Evolutionary conservation across 23 tunicate genomes (phyloP).

Genomic region (Styela plicata): DNA sequence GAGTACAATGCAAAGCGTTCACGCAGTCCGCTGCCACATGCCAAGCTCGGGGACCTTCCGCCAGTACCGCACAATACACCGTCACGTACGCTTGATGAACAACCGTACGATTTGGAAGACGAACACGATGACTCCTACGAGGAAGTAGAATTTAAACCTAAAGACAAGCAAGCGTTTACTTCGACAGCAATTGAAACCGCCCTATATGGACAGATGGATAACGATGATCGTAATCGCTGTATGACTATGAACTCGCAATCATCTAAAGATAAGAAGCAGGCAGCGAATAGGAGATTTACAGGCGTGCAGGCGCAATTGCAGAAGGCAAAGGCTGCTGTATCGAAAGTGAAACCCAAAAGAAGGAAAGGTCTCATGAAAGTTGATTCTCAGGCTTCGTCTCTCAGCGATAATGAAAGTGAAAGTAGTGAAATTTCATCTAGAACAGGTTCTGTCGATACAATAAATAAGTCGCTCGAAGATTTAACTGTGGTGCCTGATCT

Average conservation of each 20-base stretch:
- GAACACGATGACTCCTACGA: not conserved
- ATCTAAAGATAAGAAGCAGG: not conserved
- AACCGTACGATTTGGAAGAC: not conserved
- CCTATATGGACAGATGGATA: not conserved
- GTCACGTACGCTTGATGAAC: not conserved
- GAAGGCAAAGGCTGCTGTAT: constrained; percentile 11
- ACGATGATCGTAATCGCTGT: not conserved
- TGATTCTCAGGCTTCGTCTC: not conserved
- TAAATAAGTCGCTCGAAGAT: constrained; percentile 2
- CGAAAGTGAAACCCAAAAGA: not conserved
- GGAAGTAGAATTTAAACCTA: not conserved
- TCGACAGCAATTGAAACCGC: not conserved
- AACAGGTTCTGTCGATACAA: not conserved
- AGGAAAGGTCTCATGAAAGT: not conserved
- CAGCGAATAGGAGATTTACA: not conserved
- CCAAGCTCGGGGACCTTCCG: not conserved
- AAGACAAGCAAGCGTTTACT: not conserved
- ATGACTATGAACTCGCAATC: not conserved
- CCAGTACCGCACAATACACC: constrained; percentile 11
- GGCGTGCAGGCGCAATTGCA: constrained; percentile 3
- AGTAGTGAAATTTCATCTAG: not conserved
- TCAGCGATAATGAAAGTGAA: not conserved
- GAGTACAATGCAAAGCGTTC: not conserved
- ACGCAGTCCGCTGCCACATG: not conserved
- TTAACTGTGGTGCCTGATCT: not conserved